Conservation (phyloP, 1,140 invertebrate genomes). For the Aethina tumida region DNA sequence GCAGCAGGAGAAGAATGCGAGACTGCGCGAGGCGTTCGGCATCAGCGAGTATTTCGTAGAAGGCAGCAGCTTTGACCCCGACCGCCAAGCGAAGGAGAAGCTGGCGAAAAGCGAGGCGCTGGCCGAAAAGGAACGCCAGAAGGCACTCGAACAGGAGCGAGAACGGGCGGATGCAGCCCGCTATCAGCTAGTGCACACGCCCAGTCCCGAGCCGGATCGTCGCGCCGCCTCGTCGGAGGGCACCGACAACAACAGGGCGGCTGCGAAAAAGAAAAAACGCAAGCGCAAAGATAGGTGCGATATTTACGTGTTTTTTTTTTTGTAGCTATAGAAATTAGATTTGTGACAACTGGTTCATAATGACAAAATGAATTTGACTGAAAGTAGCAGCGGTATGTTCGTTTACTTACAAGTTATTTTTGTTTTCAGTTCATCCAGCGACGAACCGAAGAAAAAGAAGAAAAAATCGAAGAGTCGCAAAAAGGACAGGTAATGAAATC, state of each 20-base stretch:
- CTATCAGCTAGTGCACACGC: constrained; percentile 57
- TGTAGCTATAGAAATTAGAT: background rate
- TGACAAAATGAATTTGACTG: constrained; percentile 3
- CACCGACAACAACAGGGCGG: constrained; percentile 32
- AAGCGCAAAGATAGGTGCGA: constrained; percentile 25
- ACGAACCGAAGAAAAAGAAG: constrained; percentile 56
- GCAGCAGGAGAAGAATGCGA: constrained; percentile 92
- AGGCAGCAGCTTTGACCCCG: constrained; percentile 84
- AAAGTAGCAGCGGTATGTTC: background rate
- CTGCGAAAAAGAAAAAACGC: constrained; percentile 45
- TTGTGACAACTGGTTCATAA: background rate
- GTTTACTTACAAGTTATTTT: constrained; percentile 8
- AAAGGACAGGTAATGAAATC: constrained; percentile 49
- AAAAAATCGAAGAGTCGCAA: constrained; percentile 59
- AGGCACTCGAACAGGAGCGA: constrained; percentile 45
- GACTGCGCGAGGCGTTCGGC: constrained; percentile 86
- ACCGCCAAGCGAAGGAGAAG: constrained; percentile 69
- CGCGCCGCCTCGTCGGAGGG: constrained; percentile 8
- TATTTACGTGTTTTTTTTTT: background rate
- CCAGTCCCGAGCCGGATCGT: constrained; percentile 31
- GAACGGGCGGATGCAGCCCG: constrained; percentile 43
- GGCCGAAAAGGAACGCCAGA: constrained; percentile 39
- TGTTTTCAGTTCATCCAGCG: constrained; percentile 46
- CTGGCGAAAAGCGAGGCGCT: constrained; percentile 46
- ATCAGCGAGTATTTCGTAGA: constrained; percentile 90